Evolutionary conservation across 1,140 invertebrate genomes (phyloP).

Genomic region (Liolophura sinensis): DNA sequence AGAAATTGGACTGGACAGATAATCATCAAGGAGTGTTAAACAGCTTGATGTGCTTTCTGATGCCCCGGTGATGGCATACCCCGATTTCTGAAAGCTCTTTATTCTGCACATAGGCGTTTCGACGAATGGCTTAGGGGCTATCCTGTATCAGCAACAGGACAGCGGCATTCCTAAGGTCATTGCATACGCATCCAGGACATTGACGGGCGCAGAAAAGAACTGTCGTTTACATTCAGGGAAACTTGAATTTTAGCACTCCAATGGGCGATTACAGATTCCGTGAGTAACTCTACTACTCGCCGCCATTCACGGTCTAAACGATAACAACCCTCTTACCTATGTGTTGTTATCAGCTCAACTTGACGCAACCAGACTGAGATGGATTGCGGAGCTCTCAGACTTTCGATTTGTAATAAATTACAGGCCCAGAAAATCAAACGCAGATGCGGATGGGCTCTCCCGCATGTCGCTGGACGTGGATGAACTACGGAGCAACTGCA

Average conservation of each 20-base stretch:
- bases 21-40: slow-evolving; percentile 11
- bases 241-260: slow-evolving; percentile 25
- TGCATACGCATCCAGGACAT: slow-evolving; percentile 29
- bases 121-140: slow-evolving; percentile 53
- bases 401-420: slow-evolving; percentile 20
- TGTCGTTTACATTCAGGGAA: slow-evolving; percentile 21
- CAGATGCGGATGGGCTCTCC: slow-evolving; percentile 2
- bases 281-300: slow-evolving; percentile 15
- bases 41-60: too few species aligned
- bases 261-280: slow-evolving; percentile 20
- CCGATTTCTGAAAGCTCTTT: slow-evolving; percentile 49
- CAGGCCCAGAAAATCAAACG: slow-evolving; percentile 5
- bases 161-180: slow-evolving; percentile 20
- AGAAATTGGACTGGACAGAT: slow-evolving; percentile 11
- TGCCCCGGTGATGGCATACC: slow-evolving; percentile 38
- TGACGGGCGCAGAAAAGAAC: slow-evolving; percentile 18
- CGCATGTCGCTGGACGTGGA: slow-evolving; percentile 1
- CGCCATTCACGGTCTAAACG: slow-evolving; percentile 11
- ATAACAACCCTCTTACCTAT: slow-evolving; percentile 17
- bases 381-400: slow-evolving; percentile 8
- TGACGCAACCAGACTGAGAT: slow-evolving; percentile 12
- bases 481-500: slow-evolving; percentile 2
- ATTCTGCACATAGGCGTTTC: slow-evolving; percentile 58
- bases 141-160: slow-evolving; percentile 50
- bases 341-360: slow-evolving; percentile 6